Evolutionary conservation across 2,113 vertebrate genomes (phyloP).

Genomic region (Sebastes fasciatus): DNA sequence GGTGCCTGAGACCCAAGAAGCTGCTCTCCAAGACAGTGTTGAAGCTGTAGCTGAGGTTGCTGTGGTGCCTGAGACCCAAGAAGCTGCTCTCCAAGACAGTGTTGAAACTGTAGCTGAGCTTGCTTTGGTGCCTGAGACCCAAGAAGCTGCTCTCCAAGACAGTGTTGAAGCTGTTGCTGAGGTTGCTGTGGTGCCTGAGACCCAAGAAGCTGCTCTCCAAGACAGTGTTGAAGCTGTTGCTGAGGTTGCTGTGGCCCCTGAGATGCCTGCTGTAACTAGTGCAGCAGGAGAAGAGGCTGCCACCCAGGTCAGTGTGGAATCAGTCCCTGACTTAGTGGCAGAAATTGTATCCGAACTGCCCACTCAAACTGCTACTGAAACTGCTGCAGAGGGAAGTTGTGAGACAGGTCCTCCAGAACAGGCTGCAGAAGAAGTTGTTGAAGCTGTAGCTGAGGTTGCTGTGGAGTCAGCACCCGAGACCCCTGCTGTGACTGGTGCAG

Average conservation of each 20-base stretch:
- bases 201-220: slow-evolving; percentile 9
- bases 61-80: too few relatives aligned
- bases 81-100: too few relatives aligned
- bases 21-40: too few relatives aligned
- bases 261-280: too few relatives aligned
- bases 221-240: neutral
- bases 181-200: too few relatives aligned
- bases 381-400: neutral
- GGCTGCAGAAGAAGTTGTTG: neutral
- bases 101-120: too few relatives aligned
- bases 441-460: neutral
- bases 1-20: too few relatives aligned
- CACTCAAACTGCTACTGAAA: neutral
- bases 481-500: neutral
- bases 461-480: neutral
- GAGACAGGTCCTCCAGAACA: neutral
- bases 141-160: too few relatives aligned
- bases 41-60: too few relatives aligned
- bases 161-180: too few relatives aligned
- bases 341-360: neutral
- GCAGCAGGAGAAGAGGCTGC: slow-evolving; percentile 11
- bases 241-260: neutral
- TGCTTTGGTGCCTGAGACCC: too few relatives aligned
- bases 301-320: neutral
- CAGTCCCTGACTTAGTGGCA: neutral